Conservation (phyloP, 2,888 invertebrate genomes). For the Pseudococcus viburni region DNA sequence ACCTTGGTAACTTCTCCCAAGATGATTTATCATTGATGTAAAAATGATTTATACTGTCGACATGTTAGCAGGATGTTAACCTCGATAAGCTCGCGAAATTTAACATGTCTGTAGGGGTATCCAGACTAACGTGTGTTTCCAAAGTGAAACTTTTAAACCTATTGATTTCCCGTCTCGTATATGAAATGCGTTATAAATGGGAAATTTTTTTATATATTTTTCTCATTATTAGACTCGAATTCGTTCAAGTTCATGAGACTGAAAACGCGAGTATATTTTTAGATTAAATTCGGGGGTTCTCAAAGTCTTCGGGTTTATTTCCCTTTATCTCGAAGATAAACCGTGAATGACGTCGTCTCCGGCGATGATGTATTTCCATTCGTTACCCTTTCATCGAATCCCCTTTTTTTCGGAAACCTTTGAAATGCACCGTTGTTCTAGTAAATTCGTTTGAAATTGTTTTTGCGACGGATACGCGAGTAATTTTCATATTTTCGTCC, state of each 20-base stretch:
- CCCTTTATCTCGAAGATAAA: too few species aligned
- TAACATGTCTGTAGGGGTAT: conserved; percentile 27
- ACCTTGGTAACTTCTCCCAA: background rate
- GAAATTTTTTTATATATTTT: background rate
- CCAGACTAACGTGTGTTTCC: background rate
- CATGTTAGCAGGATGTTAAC: background rate
- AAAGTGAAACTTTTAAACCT: background rate
- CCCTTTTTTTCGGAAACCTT: background rate
- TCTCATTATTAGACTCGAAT: background rate
- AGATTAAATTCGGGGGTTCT: background rate
- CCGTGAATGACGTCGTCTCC: too few species aligned
- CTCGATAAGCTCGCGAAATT: conserved; percentile 16
- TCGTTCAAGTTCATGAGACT: background rate
- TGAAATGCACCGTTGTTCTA: background rate
- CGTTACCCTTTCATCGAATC: background rate
- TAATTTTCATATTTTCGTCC: background rate
- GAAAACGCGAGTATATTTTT: background rate
- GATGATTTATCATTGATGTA: conserved; percentile 35
- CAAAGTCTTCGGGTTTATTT: background rate
- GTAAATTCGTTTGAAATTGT: background rate
- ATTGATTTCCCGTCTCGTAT: conserved; percentile 9
- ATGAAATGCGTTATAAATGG: background rate
- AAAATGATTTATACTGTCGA: conserved; percentile 14
- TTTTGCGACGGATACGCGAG: background rate
- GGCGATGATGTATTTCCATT: background rate